Percentiles rank a stretch among this genome's conserved stretches.
Evolutionary conservation across 2,888 invertebrate species (phyloP).

Genomic region (Cataglyphis altisquamis): DNA sequence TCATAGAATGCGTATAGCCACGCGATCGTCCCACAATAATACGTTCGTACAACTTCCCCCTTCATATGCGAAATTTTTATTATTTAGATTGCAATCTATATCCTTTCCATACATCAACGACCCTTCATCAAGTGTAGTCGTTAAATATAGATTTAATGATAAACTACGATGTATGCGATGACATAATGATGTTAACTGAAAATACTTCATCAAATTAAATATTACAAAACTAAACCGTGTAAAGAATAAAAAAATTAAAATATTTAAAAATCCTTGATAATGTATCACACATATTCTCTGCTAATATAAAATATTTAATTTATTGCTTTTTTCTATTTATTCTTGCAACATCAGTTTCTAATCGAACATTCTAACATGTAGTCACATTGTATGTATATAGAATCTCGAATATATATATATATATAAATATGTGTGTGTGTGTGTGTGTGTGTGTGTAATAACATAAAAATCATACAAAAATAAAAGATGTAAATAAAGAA

Average conservation of each 20-base stretch:
- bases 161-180: neutral
- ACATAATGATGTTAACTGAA: constrained; percentile 3
- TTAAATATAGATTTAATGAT: neutral
- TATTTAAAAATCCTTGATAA: neutral
- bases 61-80: neutral
- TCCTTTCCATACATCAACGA: neutral
- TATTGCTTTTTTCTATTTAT: neutral
- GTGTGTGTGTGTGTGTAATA: no score
- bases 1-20: constrained; percentile 8
- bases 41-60: neutral
- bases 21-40: neutral
- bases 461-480: neutral
- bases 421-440: neutral
- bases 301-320: constrained; percentile 18
- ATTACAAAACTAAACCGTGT: neutral
- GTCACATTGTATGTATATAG: neutral
- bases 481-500: neutral
- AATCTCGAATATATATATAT: neutral
- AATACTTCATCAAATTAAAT: constrained; percentile 3
- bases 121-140: neutral
- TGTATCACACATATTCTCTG: neutral
- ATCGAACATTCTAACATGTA: neutral
- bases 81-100: constrained; percentile 35
- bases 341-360: neutral
- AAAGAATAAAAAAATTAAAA: neutral